These are phyloP conservation scores for Brachypteracias leptosomus DNA, from an alignment of 2,113 vertebrate genomes.

Conservation along the genomic window DNA sequence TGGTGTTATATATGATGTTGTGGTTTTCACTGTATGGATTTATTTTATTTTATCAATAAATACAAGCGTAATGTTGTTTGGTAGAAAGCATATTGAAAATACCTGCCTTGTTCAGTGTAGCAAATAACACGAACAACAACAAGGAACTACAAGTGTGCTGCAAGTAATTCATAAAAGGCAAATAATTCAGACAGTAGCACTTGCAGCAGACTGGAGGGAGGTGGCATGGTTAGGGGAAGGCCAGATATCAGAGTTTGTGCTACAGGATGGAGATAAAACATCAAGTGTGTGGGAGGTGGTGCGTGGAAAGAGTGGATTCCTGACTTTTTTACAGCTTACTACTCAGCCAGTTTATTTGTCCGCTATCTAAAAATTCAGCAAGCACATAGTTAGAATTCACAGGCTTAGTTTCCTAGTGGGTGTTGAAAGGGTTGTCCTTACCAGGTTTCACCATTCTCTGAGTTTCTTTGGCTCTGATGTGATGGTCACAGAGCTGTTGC, in stretches of 20 bases:
- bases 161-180: not conserved
- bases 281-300: not conserved
- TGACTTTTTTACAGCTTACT: not conserved
- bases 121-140: not conserved
- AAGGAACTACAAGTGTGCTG: not conserved
- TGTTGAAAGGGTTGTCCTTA: accelerated
- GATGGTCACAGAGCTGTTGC: accelerated
- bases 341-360: not conserved
- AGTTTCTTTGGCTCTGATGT: not conserved
- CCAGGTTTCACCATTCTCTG: not conserved
- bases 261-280: not conserved
- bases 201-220: not conserved
- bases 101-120: not conserved
- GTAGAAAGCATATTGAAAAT: slow-evolving; percentile 5
- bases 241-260: not conserved
- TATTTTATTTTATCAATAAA: slow-evolving; percentile 41
- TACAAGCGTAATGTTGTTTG: slow-evolving; percentile 25
- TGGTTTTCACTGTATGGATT: slow-evolving; percentile 12
- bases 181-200: not conserved
- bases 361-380: accelerated
- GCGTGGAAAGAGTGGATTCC: not conserved
- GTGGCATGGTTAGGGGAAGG: not conserved
- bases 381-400: accelerated
- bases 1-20: not conserved
- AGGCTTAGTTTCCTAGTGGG: accelerated